Conservation (phyloP, 2,888 invertebrate genomes). For the Nomada ferruginata region DNA sequence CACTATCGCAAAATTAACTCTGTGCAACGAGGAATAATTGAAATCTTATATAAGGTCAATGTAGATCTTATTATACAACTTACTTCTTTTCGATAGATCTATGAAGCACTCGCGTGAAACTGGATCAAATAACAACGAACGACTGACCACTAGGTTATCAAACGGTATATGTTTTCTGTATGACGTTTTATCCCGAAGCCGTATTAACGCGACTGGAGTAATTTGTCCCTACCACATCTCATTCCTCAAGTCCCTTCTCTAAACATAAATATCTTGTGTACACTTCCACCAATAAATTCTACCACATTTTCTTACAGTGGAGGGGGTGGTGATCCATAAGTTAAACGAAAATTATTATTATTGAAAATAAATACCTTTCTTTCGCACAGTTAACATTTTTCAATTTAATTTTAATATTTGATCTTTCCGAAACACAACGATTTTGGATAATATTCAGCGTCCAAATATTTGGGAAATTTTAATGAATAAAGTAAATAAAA, state of each 20-base stretch:
- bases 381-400: too few relatives aligned
- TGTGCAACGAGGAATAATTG: background rate
- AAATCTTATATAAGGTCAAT: background rate
- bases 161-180: slow-evolving; percentile 3
- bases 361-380: too few relatives aligned
- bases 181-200: slow-evolving; percentile 19
- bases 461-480: too few relatives aligned
- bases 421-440: too few relatives aligned
- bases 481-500: too few relatives aligned
- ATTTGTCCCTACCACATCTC: slow-evolving; percentile 24
- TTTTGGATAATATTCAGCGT: too few relatives aligned
- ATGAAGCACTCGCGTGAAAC: background rate
- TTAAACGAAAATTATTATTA: too few relatives aligned
- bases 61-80: background rate
- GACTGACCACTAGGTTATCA: slow-evolving; percentile 45
- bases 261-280: background rate
- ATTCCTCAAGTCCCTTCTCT: background rate
- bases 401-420: too few relatives aligned
- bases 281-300: background rate
- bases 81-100: slow-evolving; percentile 16
- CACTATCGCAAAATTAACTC: background rate
- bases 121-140: slow-evolving; percentile 12
- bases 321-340: too few relatives aligned
- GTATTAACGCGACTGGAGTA: slow-evolving; percentile 16
- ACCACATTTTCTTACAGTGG: too few relatives aligned